A percentile compares a stretch with the other conserved stretches of the same genome.
These are phyloP conservation scores for Tinea trinotella DNA, from an alignment of 2,888 invertebrate species.

Conservation along the genomic window DNA sequence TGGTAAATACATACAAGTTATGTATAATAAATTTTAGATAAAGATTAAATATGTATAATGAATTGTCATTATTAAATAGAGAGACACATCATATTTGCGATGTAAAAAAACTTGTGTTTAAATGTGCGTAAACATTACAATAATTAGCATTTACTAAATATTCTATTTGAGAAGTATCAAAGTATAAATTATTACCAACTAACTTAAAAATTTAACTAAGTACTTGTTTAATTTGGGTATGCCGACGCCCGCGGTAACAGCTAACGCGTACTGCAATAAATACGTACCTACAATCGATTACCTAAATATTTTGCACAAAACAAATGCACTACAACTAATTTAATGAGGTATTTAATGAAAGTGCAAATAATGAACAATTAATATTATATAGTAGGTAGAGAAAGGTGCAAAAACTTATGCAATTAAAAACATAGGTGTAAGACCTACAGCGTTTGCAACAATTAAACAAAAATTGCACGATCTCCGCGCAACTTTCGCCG, in stretches of 20 bases:
- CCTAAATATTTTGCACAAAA: not conserved
- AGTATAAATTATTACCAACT: slow-evolving; percentile 11
- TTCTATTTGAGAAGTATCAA: slow-evolving; percentile 1
- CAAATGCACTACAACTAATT: not conserved
- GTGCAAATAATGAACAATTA: not conserved
- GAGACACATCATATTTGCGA: slow-evolving; percentile 44
- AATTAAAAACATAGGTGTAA: not conserved
- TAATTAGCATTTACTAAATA: slow-evolving; percentile 13
- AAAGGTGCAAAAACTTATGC: not conserved
- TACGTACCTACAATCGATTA: not conserved
- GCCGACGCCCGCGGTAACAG: not conserved
- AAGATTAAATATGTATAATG: slow-evolving; percentile 37
- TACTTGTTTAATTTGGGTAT: not conserved
- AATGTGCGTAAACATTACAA: slow-evolving; percentile 18
- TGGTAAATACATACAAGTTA: slow-evolving; percentile 3
- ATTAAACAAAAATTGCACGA: too few species aligned
- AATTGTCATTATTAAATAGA: slow-evolving; percentile 40
- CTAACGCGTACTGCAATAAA: not conserved
- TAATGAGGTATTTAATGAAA: not conserved
- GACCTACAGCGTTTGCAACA: not conserved
- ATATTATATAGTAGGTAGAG: not conserved
- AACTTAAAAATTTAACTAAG: slow-evolving; percentile 4
- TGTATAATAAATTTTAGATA: slow-evolving; percentile 31
- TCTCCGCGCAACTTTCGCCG: not conserved
- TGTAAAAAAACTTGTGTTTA: slow-evolving; percentile 17